Base-by-base conservation (phyloP, 1,140 invertebrate genomes). In the Teleopsis dalmanni region DNA sequence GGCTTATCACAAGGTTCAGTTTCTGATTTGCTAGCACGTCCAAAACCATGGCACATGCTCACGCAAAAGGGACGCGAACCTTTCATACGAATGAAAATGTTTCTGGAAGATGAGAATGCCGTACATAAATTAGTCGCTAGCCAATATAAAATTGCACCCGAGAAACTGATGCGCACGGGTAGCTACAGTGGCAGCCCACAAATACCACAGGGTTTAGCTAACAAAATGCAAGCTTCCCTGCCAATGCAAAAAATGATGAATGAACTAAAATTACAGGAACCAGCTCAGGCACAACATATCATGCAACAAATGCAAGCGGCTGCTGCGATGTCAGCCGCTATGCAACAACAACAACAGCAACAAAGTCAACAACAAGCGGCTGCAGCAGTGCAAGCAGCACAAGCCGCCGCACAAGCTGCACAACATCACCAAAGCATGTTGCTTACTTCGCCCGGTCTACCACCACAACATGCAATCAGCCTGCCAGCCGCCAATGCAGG, bases 81-180 rank as follows among this genome's bases (percentile, higher is more conserved):
- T 2, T 98, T 97, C 73, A 96, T 98, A 48, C 78, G 94, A 43
- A 98, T 98, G 94, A 94, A 95, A 71, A 93, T 97, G 85, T 98
- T 97, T 73, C 75, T 97, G 37, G 92, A 96, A 70, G 92, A 97
- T 67, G 91, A 96, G 53, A 95, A 97, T 60, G 93, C 95, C 3
- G 92, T 97, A 3, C 91, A 95, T 67, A 95, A 95, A 69, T 72
- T 97, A 50, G 93, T 97, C 3, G 93, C 93, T 40, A 94, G 88
- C 46, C 95, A 97, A 74, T 98, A 96, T 73, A 96, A 95, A 77
- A 97, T 96, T 33, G 91, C 92, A 3, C 91, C 93, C 7, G 93
- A 97, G 72, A 93, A 95, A 69, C 76, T 95, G 16, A 94, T 95
- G 91, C 79, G 91, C 65, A 95, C 90, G 47, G 89, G 90, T 62